Percentiles rank a stretch among this genome's conserved stretches.
Evolutionary conservation across 2,888 invertebrate species (phyloP).

Genomic region (Lithophane semibrunnea): DNA sequence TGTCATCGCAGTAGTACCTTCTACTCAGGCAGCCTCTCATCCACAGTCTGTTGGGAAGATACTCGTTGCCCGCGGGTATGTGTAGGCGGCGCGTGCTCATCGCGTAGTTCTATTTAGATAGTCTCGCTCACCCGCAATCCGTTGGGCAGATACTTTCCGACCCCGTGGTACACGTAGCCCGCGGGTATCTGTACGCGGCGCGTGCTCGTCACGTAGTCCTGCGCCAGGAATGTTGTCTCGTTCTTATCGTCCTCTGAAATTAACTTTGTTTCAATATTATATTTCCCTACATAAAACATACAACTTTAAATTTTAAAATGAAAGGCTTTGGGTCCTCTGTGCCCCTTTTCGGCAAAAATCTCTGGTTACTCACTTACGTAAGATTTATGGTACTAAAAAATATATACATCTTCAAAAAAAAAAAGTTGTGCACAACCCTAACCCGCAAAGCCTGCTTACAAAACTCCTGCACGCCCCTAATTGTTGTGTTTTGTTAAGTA

Average conservation of each 20-base stretch:
- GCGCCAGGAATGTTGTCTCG: slow-evolving; percentile 64
- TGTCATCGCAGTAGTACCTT: not conserved
- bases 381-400: not conserved
- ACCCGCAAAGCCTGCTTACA: not conserved
- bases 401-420: not conserved
- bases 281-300: not conserved
- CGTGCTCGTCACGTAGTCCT: slow-evolving; percentile 70
- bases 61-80: slow-evolving; percentile 70
- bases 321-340: not conserved
- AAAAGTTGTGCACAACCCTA: not conserved
- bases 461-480: not conserved
- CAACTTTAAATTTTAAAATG: not conserved
- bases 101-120: slow-evolving; percentile 57
- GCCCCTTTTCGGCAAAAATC: not conserved
- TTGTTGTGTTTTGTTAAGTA: not conserved
- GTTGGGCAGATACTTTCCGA: slow-evolving; percentile 50
- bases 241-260: slow-evolving; percentile 76
- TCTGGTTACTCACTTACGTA: not conserved
- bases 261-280: not conserved
- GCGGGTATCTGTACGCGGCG: slow-evolving; percentile 69
- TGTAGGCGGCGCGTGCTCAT: slow-evolving; percentile 71
- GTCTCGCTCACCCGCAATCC: slow-evolving; percentile 36
- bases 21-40: slow-evolving; percentile 20
- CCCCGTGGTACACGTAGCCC: slow-evolving; percentile 68
- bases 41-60: slow-evolving; percentile 44